A percentile compares a stretch with the other conserved stretches of the same genome.
phyloP scores from a whole-genome alignment of 2,113 vertebrate genomes.

The Indicator maculatus region DNA sequence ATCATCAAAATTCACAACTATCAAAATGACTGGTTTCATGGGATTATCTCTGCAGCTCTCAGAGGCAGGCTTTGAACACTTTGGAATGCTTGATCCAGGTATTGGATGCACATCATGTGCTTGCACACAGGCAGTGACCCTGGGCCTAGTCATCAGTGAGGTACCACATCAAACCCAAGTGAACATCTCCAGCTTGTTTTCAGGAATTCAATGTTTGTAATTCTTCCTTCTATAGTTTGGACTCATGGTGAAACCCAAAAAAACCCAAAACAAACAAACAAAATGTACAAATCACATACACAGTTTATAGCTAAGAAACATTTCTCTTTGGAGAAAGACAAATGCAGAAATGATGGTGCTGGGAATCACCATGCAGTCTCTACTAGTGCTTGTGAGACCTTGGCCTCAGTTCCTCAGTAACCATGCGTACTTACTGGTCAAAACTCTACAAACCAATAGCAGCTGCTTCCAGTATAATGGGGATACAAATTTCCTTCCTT shows the following conservation, averaged over 20 bases:
- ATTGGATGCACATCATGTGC: rapidly evolving
- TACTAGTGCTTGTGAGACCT: neutral
- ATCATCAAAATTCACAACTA: neutral
- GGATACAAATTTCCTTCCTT: neutral
- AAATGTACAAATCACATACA: rapidly evolving
- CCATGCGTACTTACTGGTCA: neutral
- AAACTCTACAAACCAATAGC: neutral
- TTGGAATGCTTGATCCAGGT: neutral
- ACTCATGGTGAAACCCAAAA: neutral
- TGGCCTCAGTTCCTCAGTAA: neutral
- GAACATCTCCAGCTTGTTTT: neutral
- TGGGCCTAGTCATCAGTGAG: neutral
- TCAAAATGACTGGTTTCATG: neutral
- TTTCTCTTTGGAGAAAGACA: neutral
- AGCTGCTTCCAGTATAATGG: neutral
- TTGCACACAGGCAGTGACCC: neutral
- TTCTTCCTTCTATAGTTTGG: neutral
- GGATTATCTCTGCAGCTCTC: neutral
- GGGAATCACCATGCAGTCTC: neutral
- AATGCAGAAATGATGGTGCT: neutral
- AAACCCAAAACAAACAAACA: neutral
- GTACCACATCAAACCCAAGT: neutral
- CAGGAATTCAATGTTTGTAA: neutral
- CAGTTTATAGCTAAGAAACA: neutral
- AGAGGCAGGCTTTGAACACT: neutral